Evolutionary conservation across 2,797 vertebrate genomes (phyloP), one percentile per base, ranked within the genome.

Genomic region (Otolemur crassicaudatus): DNA sequence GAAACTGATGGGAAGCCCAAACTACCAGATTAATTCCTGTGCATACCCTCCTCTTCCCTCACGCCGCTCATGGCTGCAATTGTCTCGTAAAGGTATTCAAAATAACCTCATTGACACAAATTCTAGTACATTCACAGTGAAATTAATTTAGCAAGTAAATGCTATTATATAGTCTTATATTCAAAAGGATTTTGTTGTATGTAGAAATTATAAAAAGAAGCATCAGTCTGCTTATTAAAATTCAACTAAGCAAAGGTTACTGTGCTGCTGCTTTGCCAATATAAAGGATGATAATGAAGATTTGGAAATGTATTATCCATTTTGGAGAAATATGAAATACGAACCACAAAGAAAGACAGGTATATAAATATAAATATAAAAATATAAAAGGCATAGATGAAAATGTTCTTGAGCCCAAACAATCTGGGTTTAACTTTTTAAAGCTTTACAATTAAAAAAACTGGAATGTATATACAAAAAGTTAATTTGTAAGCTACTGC

Each of bases 121-220:
- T 93, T 46, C 58, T 70, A 86, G 79, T 67, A 89, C 13, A 53
- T 58, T 92, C 69, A 94, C 70, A 83, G 67, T 70, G 63, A 94
- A 94, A 95, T 77, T 94, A 90, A 85, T 72, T 67, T 72, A 95
- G 82, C 37, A 92, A 91, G 27, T 58, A 95, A 87, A 46, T 80
- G 46, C 3, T n/a, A 58, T 92, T 72, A 72, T 31, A 43, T 22
- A 92, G 29, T 70, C 9, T 34, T 77, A 17, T 43, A 67, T 40
- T 87, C 29, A 61, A 43, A 43, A 85, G 9, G 69, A 89, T 87
- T 69, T 91, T 72, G 87, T 69, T 67, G 19, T 29, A 61, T 23
- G 82, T 49, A 79, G 46, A 14, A 69, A 13, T 73, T 73, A 93
- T 11, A n/a, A 60, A 72, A 94, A 82, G 27, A 34, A 70, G 34